A percentile compares a stretch with the other conserved stretches of the same genome.
phyloP scores from a whole-genome alignment of 2,888 invertebrate genomes.

The Candidula unifasciata region DNA sequence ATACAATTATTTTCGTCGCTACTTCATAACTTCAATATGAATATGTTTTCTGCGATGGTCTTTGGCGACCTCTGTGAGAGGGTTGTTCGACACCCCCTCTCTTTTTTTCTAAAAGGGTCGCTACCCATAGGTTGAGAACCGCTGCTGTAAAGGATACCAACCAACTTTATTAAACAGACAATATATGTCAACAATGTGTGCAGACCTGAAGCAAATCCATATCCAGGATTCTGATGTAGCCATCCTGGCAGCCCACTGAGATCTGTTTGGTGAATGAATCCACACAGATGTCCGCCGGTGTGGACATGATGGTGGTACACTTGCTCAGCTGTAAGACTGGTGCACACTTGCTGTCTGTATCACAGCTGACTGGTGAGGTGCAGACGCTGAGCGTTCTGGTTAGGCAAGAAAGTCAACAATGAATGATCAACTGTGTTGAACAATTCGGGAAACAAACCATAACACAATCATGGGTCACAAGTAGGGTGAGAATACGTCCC shows the following conservation, averaged over 20 bases:
- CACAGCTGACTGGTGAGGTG: neutral
- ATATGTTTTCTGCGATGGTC: too few species aligned
- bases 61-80: too few species aligned
- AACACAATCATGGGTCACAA: too few species aligned
- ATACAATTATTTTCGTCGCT: too few species aligned
- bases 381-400: conserved; percentile 33
- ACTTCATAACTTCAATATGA: too few species aligned
- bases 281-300: conserved; percentile 36
- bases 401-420: neutral
- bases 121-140: too few species aligned
- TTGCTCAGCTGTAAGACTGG: conserved; percentile 43
- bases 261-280: conserved; percentile 20
- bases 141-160: too few species aligned
- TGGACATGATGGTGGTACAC: conserved; percentile 32
- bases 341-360: neutral
- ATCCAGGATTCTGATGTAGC: conserved; percentile 37
- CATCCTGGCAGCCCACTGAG: conserved; percentile 46
- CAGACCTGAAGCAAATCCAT: conserved; percentile 33
- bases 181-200: neutral
- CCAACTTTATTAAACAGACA: too few species aligned
- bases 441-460: too few species aligned
- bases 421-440: neutral
- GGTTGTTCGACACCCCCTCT: too few species aligned
- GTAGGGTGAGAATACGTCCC: too few species aligned
- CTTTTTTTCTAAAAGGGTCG: too few species aligned